These are phyloP conservation scores for Crossaster papposus DNA, from an alignment of 53 echinoderm and acorn worm species.

Conservation along the genomic window DNA sequence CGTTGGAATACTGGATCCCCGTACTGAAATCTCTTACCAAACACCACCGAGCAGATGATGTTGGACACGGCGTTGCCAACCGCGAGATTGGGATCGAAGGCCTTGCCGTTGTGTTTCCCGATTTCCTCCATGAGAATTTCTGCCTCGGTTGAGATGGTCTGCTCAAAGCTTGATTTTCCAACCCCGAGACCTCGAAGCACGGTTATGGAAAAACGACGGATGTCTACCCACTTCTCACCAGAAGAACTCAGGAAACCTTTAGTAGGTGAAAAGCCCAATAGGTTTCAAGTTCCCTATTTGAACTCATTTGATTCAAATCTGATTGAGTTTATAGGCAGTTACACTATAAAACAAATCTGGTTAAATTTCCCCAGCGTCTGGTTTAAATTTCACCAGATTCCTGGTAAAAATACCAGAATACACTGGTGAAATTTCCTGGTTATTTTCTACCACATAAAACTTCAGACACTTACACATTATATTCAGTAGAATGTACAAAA, in stretches of 20 bases:
- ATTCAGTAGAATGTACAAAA: too few relatives aligned
- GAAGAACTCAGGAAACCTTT: background rate
- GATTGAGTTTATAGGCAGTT: too few relatives aligned
- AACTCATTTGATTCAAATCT: too few relatives aligned
- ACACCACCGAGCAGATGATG: slow-evolving; percentile 27
- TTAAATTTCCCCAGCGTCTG: too few relatives aligned
- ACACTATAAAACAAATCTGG: too few relatives aligned
- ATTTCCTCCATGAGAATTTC: background rate
- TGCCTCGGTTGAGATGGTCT: slow-evolving; percentile 4
- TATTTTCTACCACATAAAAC: too few relatives aligned
- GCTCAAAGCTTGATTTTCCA: slow-evolving; percentile 30
- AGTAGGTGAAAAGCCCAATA: too few relatives aligned
- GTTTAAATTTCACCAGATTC: too few relatives aligned
- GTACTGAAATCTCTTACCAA: slow-evolving; percentile 25
- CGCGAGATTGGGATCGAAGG: slow-evolving; percentile 9
- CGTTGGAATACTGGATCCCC: slow-evolving; percentile 20
- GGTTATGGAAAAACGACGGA: slow-evolving; percentile 12
- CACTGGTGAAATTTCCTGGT: too few relatives aligned
- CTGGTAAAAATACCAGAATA: too few relatives aligned
- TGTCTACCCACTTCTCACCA: background rate
- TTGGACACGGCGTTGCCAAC: slow-evolving; percentile 26
- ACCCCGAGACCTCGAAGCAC: slow-evolving; percentile 23
- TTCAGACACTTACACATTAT: too few relatives aligned
- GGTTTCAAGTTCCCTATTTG: too few relatives aligned
- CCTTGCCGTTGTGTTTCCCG: background rate